Conservation (phyloP, 30 jellyfish, hydroid and myxozoan species). For the Nemopilema nomurai region DNA sequence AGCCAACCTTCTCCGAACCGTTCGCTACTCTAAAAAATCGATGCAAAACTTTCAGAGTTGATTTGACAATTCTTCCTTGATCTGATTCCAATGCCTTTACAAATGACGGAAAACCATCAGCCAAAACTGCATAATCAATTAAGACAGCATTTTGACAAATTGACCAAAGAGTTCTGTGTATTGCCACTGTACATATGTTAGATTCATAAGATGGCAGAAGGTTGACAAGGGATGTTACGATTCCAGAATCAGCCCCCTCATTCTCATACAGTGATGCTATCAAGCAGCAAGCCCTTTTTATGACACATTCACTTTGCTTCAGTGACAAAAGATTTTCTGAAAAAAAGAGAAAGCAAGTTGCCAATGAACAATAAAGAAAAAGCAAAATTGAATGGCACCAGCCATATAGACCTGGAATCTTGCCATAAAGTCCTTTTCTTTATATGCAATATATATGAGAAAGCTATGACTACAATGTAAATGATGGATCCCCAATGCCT, state of each 20-base stretch:
- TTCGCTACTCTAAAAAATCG: neutral
- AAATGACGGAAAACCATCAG: constrained; percentile 33
- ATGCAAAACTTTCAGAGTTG: constrained; percentile 30
- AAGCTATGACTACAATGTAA: too few species aligned
- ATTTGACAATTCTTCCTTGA: constrained; percentile 9
- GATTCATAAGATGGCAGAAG: constrained; percentile 10
- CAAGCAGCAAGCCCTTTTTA: constrained; percentile 10
- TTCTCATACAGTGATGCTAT: neutral
- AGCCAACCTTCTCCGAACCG: neutral
- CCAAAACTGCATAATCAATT: constrained; percentile 1
- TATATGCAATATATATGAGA: too few species aligned
- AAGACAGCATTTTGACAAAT: neutral
- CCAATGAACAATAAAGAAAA: neutral
- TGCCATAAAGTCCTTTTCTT: too few species aligned
- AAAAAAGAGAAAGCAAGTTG: neutral
- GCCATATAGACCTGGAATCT: too few species aligned
- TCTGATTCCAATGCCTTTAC: constrained; percentile 24
- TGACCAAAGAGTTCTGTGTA: constrained; percentile 41
- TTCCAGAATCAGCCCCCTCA: neutral
- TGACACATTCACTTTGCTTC: neutral
- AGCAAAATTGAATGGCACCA: neutral
- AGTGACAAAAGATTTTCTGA: constrained; percentile 6
- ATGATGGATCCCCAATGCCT: too few species aligned
- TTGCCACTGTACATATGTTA: constrained; percentile 3
- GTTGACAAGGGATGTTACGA: constrained; percentile 18